phyloP scores from a whole-genome alignment of 2,888 invertebrate species.

The Physocephala rufipes region DNA sequence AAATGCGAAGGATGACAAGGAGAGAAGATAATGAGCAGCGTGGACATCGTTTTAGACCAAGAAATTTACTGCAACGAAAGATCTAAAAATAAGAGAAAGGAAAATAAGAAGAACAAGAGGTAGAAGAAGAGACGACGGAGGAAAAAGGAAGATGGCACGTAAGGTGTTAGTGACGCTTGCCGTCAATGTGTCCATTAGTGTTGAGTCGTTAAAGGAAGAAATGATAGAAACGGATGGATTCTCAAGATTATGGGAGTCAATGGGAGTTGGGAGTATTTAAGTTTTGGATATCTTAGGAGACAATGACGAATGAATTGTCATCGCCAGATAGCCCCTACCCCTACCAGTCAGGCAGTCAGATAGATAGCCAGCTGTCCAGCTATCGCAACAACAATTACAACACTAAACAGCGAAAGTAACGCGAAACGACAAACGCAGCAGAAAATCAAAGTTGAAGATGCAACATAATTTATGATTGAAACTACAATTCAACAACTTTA shows the following conservation, averaged over 20 bases:
- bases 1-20: background rate
- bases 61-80: constrained; percentile 21
- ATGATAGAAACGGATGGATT: background rate
- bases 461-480: constrained; percentile 48
- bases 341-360: too few species aligned
- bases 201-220: constrained; percentile 11
- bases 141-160: constrained; percentile 35
- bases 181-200: constrained; percentile 39
- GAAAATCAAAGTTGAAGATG: constrained; percentile 44
- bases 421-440: constrained; percentile 13
- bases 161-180: constrained; percentile 40
- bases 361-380: background rate
- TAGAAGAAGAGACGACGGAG: too few species aligned
- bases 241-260: background rate
- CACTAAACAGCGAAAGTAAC: too few species aligned
- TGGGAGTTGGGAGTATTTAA: background rate
- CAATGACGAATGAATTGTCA: constrained; percentile 17
- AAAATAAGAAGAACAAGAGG: too few species aligned
- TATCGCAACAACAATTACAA: background rate
- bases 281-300: background rate
- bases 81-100: too few species aligned
- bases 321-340: too few species aligned
- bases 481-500: constrained; percentile 6
- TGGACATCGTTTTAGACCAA: background rate
- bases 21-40: background rate